These are phyloP conservation scores for Choristoneura rosaceana DNA, from an alignment of 2,888 invertebrate species.

Conservation along the genomic window DNA sequence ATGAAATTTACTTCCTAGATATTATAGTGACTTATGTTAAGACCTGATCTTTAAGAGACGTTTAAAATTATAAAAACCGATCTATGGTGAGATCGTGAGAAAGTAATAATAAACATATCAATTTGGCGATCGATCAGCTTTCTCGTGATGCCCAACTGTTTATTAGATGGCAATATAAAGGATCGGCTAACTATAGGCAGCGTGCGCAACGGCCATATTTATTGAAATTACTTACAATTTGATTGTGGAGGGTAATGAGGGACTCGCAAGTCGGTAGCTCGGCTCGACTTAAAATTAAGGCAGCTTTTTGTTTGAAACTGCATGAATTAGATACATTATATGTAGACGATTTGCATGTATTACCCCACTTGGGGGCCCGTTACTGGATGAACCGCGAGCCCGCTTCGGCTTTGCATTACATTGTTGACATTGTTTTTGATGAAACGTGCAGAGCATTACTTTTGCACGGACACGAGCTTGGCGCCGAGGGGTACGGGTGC, in stretches of 20 bases:
- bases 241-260: conserved; percentile 79
- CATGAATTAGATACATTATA: conserved; percentile 77
- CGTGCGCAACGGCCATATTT: conserved; percentile 73
- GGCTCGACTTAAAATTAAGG: conserved; percentile 72
- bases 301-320: conserved; percentile 72
- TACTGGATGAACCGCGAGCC: conserved; percentile 16
- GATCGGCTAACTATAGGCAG: conserved; percentile 68
- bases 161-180: conserved; percentile 81
- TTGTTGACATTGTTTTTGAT: conserved; percentile 35
- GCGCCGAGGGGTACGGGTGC: not conserved
- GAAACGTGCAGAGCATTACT: conserved; percentile 11
- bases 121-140: conserved; percentile 79
- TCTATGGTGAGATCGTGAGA: conserved; percentile 77
- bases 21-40: too few relatives aligned
- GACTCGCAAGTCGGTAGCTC: conserved; percentile 74
- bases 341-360: conserved; percentile 53
- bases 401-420: conserved; percentile 20
- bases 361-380: conserved; percentile 27
- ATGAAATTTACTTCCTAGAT: too few relatives aligned
- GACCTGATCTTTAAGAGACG: conserved; percentile 18
- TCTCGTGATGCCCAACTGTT: conserved; percentile 82
- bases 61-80: conserved; percentile 39
- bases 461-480: not conserved
- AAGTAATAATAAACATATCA: conserved; percentile 84
- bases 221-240: conserved; percentile 84